A percentile compares a stretch with the other conserved stretches of the same genome.
phyloP scores from a whole-genome alignment of 2,888 invertebrate species.

The Erannis defoliaria region DNA sequence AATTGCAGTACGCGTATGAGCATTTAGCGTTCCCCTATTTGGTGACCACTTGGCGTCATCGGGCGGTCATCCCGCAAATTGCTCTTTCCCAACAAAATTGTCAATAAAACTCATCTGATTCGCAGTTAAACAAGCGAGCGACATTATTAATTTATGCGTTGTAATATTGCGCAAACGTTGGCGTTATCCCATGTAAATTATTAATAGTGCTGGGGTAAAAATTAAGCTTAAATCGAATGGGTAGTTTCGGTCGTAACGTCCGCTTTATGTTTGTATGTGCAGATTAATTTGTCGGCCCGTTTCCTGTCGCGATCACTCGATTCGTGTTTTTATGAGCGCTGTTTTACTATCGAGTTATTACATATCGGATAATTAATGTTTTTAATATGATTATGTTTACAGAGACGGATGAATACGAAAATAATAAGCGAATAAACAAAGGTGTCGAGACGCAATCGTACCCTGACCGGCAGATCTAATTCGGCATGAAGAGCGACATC shows the following conservation, averaged over 20 bases:
- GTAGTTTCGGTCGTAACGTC: constrained; percentile 81
- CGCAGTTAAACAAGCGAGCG: constrained; percentile 86
- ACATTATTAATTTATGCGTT: constrained; percentile 86
- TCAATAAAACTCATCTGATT: constrained; percentile 87
- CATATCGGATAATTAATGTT: constrained; percentile 43
- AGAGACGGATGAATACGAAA: constrained; percentile 32
- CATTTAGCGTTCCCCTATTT: constrained; percentile 71
- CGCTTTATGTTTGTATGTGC: constrained; percentile 81
- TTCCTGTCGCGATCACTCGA: constrained; percentile 66
- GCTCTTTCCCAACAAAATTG: constrained; percentile 86
- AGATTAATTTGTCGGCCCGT: constrained; percentile 79
- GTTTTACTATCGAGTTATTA: constrained; percentile 46
- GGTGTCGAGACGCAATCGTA: constrained; percentile 27
- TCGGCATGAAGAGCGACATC: constrained; percentile 54
- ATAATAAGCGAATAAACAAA: constrained; percentile 30
- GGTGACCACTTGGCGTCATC: constrained; percentile 82
- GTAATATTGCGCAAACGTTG: constrained; percentile 85
- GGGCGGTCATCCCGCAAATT: constrained; percentile 84
- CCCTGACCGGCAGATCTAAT: constrained; percentile 47
- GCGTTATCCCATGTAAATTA: constrained; percentile 85
- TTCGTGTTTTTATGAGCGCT: constrained; percentile 59
- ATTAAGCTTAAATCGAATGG: constrained; percentile 86
- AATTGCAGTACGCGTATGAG: constrained; percentile 60
- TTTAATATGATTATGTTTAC: constrained; percentile 39
- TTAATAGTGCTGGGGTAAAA: constrained; percentile 86